phyloP scores from a whole-genome alignment of 2,888 invertebrate species.

The Hydrotaea cyrtoneurina region DNA sequence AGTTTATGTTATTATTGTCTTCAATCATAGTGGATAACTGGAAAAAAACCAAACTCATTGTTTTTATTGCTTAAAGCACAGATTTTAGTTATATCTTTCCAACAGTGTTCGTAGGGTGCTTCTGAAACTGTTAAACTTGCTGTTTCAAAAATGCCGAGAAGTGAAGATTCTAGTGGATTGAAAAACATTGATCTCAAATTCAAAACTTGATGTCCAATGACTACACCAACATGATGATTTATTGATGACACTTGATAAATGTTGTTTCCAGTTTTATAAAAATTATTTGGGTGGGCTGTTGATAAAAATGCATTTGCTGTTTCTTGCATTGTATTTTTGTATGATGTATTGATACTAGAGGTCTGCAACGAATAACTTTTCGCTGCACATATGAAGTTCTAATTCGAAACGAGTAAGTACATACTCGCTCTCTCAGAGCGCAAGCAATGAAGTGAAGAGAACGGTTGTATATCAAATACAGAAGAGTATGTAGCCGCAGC shows the following conservation, averaged over 20 bases:
- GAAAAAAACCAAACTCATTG: slow-evolving; percentile 49
- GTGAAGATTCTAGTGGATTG: slow-evolving; percentile 48
- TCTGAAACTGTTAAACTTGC: slow-evolving; percentile 40
- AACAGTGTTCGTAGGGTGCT: slow-evolving; percentile 42
- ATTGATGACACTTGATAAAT: slow-evolving; percentile 46
- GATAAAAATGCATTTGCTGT: slow-evolving; percentile 11
- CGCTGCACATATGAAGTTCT: too few species aligned
- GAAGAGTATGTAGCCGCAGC: too few species aligned
- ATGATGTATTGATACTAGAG: slow-evolving; percentile 41
- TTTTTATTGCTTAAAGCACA: slow-evolving; percentile 50
- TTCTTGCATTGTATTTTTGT: slow-evolving; percentile 21
- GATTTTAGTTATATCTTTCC: slow-evolving; percentile 49
- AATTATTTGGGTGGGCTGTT: slow-evolving; percentile 44
- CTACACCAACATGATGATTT: slow-evolving; percentile 34
- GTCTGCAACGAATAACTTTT: too few species aligned
- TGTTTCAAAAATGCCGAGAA: slow-evolving; percentile 43
- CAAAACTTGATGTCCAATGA: slow-evolving; percentile 48
- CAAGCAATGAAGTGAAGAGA: too few species aligned
- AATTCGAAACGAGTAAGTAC: too few species aligned
- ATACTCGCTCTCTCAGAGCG: too few species aligned
- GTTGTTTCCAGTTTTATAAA: slow-evolving; percentile 46
- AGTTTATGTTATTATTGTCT: slow-evolving; percentile 45
- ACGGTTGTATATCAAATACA: too few species aligned
- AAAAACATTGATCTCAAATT: slow-evolving; percentile 49
- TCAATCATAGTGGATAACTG: slow-evolving; percentile 50